phyloP scores from a whole-genome alignment of 2,797 vertebrate species.

The Hapalemur alaotrensis region DNA sequence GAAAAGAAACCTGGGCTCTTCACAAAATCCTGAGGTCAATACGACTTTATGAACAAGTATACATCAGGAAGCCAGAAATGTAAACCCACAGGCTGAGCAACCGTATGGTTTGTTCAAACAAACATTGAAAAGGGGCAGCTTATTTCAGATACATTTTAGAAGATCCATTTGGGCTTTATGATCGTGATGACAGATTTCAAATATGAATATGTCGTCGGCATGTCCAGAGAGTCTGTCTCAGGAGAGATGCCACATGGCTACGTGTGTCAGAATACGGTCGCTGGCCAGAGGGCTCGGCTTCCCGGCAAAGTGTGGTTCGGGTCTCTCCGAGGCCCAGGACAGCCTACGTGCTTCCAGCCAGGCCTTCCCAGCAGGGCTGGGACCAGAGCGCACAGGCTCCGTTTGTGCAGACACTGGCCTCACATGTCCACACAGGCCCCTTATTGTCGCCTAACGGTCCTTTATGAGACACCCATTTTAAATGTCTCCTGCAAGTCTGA shows the following conservation, averaged over 20 bases:
- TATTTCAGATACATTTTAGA: neutral
- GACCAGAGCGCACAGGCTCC: neutral
- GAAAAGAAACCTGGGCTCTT: slow-evolving; percentile 81
- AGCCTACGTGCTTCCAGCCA: no score
- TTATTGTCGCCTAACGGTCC: neutral
- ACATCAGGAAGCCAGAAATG: slow-evolving; percentile 5
- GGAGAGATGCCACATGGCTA: neutral
- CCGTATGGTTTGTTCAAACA: neutral
- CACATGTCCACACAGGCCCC: accelerated
- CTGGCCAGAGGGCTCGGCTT: neutral
- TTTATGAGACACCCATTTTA: neutral
- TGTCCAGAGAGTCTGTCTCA: neutral
- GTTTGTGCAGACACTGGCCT: neutral
- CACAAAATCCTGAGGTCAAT: slow-evolving; percentile 79
- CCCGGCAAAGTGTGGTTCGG: neutral
- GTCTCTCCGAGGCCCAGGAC: neutral
- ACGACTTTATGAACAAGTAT: slow-evolving; percentile 46
- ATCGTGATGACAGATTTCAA: neutral
- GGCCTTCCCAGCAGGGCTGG: neutral
- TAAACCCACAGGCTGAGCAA: neutral
- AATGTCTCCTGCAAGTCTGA: neutral
- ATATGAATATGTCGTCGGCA: neutral
- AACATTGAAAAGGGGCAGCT: neutral
- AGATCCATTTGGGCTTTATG: neutral
- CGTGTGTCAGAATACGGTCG: neutral